A percentile compares a stretch with the other conserved stretches of the same genome.
Conservation (phyloP, 2,888 invertebrate genomes). For the Cenopis cana region DNA sequence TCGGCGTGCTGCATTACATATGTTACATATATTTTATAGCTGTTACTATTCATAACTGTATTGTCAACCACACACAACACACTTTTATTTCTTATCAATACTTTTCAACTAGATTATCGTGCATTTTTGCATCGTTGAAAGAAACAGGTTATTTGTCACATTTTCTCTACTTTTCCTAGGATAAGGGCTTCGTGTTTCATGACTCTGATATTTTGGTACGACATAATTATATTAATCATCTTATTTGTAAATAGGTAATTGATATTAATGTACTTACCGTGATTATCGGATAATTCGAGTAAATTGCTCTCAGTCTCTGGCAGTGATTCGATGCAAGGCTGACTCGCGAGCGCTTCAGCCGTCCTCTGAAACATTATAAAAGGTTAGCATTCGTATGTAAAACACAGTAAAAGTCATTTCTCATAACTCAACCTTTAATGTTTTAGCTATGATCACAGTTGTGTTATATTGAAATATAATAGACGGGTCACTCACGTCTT, state of each 20-base stretch:
- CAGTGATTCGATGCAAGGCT: constrained; percentile 69
- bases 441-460: too few relatives aligned
- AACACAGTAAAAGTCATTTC: neutral
- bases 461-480: too few relatives aligned
- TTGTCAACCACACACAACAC: neutral
- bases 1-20: constrained; percentile 1
- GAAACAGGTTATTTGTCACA: neutral
- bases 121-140: neutral
- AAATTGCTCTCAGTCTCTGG: constrained; percentile 74
- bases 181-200: neutral
- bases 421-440: too few relatives aligned
- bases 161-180: neutral
- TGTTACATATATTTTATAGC: neutral
- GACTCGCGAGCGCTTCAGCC: constrained; percentile 61
- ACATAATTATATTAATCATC: neutral
- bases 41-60: neutral
- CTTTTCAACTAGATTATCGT: neutral
- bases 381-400: neutral
- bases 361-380: constrained; percentile 61
- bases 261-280: constrained; percentile 61
- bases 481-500: too few relatives aligned
- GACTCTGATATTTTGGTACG: neutral
- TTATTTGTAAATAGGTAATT: neutral
- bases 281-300: constrained; percentile 72
- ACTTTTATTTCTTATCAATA: neutral